Evolutionary conservation across 2,888 invertebrate genomes (phyloP).

Genomic region (Dynastes tityus): DNA sequence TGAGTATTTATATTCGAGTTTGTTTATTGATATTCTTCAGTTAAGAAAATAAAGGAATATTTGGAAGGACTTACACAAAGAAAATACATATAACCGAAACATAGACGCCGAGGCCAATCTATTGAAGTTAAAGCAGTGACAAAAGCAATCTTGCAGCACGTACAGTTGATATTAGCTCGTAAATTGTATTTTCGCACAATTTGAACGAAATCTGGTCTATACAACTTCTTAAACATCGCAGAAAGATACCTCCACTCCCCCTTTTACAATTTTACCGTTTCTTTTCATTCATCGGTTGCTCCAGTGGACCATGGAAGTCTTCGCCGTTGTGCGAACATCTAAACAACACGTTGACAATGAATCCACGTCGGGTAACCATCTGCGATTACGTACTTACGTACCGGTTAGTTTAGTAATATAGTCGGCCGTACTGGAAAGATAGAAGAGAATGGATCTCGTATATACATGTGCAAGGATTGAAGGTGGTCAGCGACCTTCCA

Average conservation of each 20-base stretch:
- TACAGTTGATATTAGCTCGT: too few species aligned
- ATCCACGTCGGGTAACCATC: slow-evolving; percentile 20
- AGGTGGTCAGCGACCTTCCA: slow-evolving; percentile 39
- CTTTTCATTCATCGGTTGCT: slow-evolving; percentile 21
- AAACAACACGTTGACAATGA: slow-evolving; percentile 13
- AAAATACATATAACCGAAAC: too few species aligned
- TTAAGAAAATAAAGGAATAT: too few species aligned
- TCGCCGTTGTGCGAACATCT: neutral
- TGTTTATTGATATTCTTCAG: too few species aligned
- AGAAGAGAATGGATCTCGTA: slow-evolving; percentile 22
- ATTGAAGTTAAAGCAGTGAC: too few species aligned
- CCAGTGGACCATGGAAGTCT: slow-evolving; percentile 8
- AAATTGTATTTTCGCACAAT: too few species aligned
- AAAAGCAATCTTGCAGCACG: too few species aligned
- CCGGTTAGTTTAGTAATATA: slow-evolving; percentile 36
- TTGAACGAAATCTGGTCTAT: too few species aligned
- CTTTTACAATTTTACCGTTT: slow-evolving; percentile 27
- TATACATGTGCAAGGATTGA: slow-evolving; percentile 22
- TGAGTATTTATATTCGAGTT: too few species aligned
- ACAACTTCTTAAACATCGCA: neutral
- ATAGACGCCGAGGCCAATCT: too few species aligned
- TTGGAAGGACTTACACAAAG: too few species aligned
- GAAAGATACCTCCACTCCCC: neutral
- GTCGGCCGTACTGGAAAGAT: slow-evolving; percentile 20
- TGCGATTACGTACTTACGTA: slow-evolving; percentile 25